A percentile compares a stretch with the other conserved stretches of the same genome.
Conservation (phyloP, 2,888 invertebrate genomes). For the Stomorhina lunata region DNA sequence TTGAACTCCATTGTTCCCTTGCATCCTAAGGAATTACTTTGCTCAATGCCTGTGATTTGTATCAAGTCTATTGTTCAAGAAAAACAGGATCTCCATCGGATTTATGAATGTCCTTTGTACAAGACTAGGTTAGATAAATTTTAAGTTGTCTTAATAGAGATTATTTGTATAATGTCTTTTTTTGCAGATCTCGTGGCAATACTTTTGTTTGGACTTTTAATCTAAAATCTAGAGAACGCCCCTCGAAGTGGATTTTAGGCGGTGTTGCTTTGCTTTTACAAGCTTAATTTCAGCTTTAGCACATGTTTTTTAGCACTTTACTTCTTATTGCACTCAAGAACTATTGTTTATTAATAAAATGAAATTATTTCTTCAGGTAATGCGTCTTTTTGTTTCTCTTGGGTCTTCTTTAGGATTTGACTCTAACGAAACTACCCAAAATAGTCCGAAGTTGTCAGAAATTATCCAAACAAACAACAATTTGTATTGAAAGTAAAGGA, state of each 20-base stretch:
- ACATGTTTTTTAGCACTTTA: not conserved
- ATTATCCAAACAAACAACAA: too few relatives aligned
- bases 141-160: not conserved
- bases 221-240: conserved; percentile 91
- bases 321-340: not conserved
- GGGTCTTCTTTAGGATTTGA: too few relatives aligned
- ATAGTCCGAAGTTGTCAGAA: too few relatives aligned
- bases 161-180: too few relatives aligned
- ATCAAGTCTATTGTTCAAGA: conserved; percentile 94
- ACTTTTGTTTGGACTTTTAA: conserved; percentile 98
- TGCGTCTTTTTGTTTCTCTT: too few relatives aligned
- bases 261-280: conserved; percentile 95
- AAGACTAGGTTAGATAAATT: conserved; percentile 85
- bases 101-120: conserved; percentile 97
- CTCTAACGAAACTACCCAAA: too few relatives aligned
- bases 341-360: too few relatives aligned
- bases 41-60: conserved; percentile 94
- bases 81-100: conserved; percentile 90
- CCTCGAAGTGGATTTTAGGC: conserved; percentile 95
- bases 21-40: conserved; percentile 93
- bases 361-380: too few relatives aligned
- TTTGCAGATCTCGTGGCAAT: conserved; percentile 86
- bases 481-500: too few relatives aligned
- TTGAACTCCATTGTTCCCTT: conserved; percentile 91
- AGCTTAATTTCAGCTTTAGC: conserved; percentile 81